Evolutionary conservation across 2,113 vertebrate species (phyloP), one percentile per base, ranked within the genome.

Genomic region (Cheilinus undulatus): DNA sequence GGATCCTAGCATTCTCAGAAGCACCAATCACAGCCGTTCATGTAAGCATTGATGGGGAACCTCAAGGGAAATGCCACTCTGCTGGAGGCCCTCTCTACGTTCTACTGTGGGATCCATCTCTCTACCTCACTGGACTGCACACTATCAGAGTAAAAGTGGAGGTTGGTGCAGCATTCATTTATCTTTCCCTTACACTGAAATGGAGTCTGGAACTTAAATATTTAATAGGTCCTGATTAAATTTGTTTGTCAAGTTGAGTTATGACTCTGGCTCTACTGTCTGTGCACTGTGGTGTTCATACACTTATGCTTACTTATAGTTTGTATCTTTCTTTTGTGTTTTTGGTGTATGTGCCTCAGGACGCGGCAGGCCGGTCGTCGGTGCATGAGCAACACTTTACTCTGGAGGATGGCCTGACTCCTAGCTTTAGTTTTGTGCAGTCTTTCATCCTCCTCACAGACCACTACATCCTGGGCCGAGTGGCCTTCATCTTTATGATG

Each of bases 401-500:
- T 69, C 76, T 96, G 85, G 93, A 97, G 82, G 94, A 95, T 30
- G 89, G 91, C 12, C 80, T 93, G 24, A 93, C 91, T 23, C 95
- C 95, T 27, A 93, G 84, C 86, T 99, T 99, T 45, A 91, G 90
- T 30, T 94, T 97, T 12, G 73, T 92, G 28, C 91, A 95, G 74
- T 98, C 98, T 78, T 92, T 97, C 89, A 93, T 99, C 91, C 97
- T 99, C 60, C 96, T 98, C 72, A 95, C 92, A 32, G 96, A 98
- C 83, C 93, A 96, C 83, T 95, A 96, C 73, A 86, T 95, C 59
- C 83, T 97, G 92, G 97, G 91, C 57, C 94, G 94, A 28, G 83
- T 89, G 28, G 63, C 93, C 58, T 99, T 99, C 86, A 78, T 93
- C 30, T 32, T 93, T 20, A 86, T 78, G 2, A 89, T 93, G 45